A percentile compares a stretch with the other conserved stretches of the same genome.
Conservation (phyloP, 2,113 vertebrate genomes). For the human region GRCh38 chr18:11947001-11947500, state of each 20-base stretch:
- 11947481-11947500: neutral
- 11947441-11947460: neutral
- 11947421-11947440: neutral
- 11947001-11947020: too few relatives aligned
- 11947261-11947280: too few relatives aligned
- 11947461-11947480: neutral
- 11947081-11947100: neutral
- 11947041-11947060: too few relatives aligned
- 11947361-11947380: rapidly evolving
- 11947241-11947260: neutral
- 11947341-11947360: neutral
- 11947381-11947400: neutral
- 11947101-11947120: neutral
- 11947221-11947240: neutral
- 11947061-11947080: too few relatives aligned
- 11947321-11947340: neutral
- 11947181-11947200: neutral
- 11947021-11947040: too few relatives aligned
- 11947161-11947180: neutral
- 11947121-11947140: neutral
- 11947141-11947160: neutral
- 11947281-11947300: neutral
- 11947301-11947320: neutral
- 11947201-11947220: neutral
- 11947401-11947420: neutral